These are phyloP conservation scores for Ceraclea dissimilis DNA, from an alignment of 2,888 invertebrate genomes.

Conservation along the genomic window DNA sequence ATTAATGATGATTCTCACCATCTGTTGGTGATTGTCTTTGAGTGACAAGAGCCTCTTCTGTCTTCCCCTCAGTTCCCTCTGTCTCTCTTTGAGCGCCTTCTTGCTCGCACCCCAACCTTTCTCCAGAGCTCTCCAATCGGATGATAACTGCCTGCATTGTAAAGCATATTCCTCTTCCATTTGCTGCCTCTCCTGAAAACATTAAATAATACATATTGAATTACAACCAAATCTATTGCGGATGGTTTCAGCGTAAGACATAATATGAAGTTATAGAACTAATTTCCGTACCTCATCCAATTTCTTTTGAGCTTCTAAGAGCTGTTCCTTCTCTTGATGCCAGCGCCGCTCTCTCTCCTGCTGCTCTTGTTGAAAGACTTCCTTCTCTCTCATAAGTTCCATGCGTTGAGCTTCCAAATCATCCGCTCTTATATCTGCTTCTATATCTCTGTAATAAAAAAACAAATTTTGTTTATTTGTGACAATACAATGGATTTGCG, in stretches of 20 bases:
- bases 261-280: too few relatives aligned
- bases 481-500: too few relatives aligned
- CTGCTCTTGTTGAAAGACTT: slow-evolving; percentile 54
- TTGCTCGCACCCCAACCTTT: slow-evolving; percentile 52
- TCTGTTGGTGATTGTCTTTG: slow-evolving; percentile 43
- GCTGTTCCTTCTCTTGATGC: slow-evolving; percentile 50
- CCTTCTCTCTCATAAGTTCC: slow-evolving; percentile 51
- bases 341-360: slow-evolving; percentile 42
- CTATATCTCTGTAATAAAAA: slow-evolving; percentile 35
- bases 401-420: slow-evolving; percentile 57
- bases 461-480: not conserved
- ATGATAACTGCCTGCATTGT: slow-evolving; percentile 50
- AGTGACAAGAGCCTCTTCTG: slow-evolving; percentile 45
- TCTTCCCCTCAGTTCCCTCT: slow-evolving; percentile 48
- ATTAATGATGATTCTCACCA: slow-evolving; percentile 37
- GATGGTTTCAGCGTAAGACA: too few relatives aligned
- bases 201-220: too few relatives aligned
- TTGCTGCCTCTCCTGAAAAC: slow-evolving; percentile 44
- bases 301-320: slow-evolving; percentile 63
- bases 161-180: slow-evolving; percentile 63
- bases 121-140: slow-evolving; percentile 52
- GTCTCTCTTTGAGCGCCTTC: slow-evolving; percentile 51
- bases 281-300: slow-evolving; percentile 47
- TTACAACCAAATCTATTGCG: too few relatives aligned
- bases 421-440: slow-evolving; percentile 49